Evolutionary conservation across 1,140 invertebrate genomes (phyloP), one percentile per base, ranked within the genome.

Genomic region (Eulimnadia texana): DNA sequence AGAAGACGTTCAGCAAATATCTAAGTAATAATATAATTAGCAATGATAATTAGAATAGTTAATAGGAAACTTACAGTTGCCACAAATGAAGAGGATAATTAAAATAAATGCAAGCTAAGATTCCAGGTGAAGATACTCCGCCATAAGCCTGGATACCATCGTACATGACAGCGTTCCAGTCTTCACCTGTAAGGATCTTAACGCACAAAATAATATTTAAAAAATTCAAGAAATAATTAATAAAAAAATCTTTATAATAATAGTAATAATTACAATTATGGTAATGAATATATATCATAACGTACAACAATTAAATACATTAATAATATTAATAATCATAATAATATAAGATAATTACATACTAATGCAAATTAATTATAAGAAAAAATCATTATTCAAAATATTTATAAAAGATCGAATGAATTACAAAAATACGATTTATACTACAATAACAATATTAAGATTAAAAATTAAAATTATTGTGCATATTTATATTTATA

Each of bases 91-190:
- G 16, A 99, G 82, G 65, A 98, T 93, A 67, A 99, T 98, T 20
- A 76, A 96, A 99, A 75, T 98, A 99, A 67, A 98, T 81, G 71
- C 90, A 96, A 25, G 93, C 92, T 55, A 98, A 71, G 65, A 93
- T 85, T 25, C 95, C 95, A 58, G 78, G 68, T 2, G 86, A 85
- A 10, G 83, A 79, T 10, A 98, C 91, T 6, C 95, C 95, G 19
- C 93, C 94, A 72, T 93, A 98, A 0, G 95, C 91, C 67, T 83
- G 80, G 68, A 99, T 99, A 25, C 96, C 96, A 64, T 89, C 82
- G 73, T 99, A 99, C 96, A 99, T 99, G 11, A 99, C 95, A 24
- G 82, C 86, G 76, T 99, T 99, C 96, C 96, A 99, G 75, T 99
- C 96, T 76, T 99, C 96, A 74, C 96, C 96, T 2, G 96, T 99